Evolutionary conservation across 2,888 invertebrate species (phyloP).

Genomic region (Thalpophila matura): DNA sequence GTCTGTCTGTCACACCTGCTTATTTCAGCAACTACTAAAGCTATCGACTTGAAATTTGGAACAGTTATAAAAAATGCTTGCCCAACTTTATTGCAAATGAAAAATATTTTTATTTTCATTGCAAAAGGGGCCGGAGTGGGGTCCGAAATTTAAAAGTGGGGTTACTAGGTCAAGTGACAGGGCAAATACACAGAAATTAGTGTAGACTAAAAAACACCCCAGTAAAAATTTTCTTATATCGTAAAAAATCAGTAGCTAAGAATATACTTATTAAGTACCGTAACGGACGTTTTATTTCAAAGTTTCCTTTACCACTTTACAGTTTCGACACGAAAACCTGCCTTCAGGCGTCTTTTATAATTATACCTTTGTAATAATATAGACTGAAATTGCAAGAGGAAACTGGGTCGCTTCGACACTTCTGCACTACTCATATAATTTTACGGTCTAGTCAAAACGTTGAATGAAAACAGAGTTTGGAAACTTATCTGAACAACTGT

Average conservation of each 20-base stretch:
- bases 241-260: background rate
- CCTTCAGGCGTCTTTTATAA: slow-evolving; percentile 57
- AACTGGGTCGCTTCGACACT: slow-evolving; percentile 48
- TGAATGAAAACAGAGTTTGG: slow-evolving; percentile 43
- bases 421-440: slow-evolving; percentile 48
- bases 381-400: slow-evolving; percentile 42
- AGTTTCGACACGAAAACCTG: slow-evolving; percentile 41
- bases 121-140: too few relatives aligned
- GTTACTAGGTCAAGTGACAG: too few relatives aligned
- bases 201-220: background rate
- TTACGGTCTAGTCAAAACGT: slow-evolving; percentile 21
- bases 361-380: slow-evolving; percentile 59
- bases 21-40: too few relatives aligned
- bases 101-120: too few relatives aligned
- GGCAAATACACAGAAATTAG: too few relatives aligned
- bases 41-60: too few relatives aligned
- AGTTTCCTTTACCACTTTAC: slow-evolving; percentile 41
- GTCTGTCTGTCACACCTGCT: too few relatives aligned
- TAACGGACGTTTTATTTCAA: slow-evolving; percentile 40
- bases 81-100: too few relatives aligned
- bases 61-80: too few relatives aligned
- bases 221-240: background rate
- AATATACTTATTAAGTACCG: background rate
- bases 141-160: too few relatives aligned
- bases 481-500: slow-evolving; percentile 26